Conservation (phyloP, 2,113 vertebrate genomes). For the Syrmaticus mikado region DNA sequence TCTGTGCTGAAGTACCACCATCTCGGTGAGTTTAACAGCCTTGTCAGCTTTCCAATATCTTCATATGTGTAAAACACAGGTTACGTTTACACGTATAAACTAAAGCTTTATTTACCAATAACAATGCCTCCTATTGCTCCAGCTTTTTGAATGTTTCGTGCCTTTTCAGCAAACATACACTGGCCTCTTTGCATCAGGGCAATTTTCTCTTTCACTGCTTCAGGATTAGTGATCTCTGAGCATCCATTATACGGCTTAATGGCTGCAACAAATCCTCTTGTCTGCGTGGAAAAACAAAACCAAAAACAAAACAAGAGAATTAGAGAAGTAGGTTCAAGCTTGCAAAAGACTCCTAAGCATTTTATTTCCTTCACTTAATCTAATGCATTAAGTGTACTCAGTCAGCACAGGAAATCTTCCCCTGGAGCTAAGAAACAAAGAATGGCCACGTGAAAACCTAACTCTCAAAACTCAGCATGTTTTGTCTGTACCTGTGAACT, state of each 20-base stretch:
- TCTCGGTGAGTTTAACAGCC: background rate
- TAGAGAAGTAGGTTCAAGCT: background rate
- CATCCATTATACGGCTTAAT: slow-evolving; percentile 96
- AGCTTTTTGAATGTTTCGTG: slow-evolving; percentile 93
- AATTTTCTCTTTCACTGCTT: slow-evolving; percentile 90
- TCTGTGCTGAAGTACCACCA: background rate
- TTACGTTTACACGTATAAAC: background rate
- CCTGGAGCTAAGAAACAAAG: background rate
- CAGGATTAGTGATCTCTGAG: slow-evolving; percentile 88
- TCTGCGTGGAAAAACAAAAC: slow-evolving; percentile 77
- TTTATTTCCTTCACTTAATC: background rate
- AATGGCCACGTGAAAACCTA: background rate
- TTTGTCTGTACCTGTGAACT: background rate
- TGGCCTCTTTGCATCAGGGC: slow-evolving; percentile 95
- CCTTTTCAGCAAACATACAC: slow-evolving; percentile 99
- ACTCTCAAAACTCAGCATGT: background rate
- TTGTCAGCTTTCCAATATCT: background rate
- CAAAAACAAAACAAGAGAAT: slow-evolving; percentile 22
- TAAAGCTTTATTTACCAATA: slow-evolving; percentile 84
- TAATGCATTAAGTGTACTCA: background rate
- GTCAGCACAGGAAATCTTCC: background rate
- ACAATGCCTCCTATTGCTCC: slow-evolving; percentile 97
- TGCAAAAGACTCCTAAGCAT: background rate
- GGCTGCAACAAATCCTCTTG: slow-evolving; percentile 91
- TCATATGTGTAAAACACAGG: background rate